Base-by-base conservation (phyloP, 2,113 vertebrate genomes). In the Chaetodon trifascialis region DNA sequence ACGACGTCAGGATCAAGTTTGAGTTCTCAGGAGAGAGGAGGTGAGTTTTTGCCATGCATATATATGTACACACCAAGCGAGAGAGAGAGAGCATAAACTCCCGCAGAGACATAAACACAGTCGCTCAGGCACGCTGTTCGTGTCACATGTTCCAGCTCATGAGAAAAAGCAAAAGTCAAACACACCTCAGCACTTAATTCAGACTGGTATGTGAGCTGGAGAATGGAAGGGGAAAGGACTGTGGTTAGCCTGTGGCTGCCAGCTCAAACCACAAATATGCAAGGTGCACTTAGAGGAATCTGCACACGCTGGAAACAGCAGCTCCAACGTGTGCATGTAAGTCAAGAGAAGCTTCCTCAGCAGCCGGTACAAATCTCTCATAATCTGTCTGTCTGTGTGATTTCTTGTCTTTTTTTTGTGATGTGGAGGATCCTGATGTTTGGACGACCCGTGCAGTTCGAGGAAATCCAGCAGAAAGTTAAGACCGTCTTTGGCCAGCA, bases 1-100 rank as follows among this genome's bases (percentile, higher is more conserved):
- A 96, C 34, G 97, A 99, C 52, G 95, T 99, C 86, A 96, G 98
- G 94, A 97, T 99, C 76, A 99, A 99, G 94, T 99, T 99, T 95
- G 98, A 99, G 86, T 96, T 97, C 89, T 96, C 96, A 0, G 98
- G 97, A 75, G 98, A 99, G 90, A 96, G 96, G 79, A 94, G 98
- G 98, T 99, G 82, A 96, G 87, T 84, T 40, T 51, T 47, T 44
- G 23, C 42, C 46, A 73, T 19, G 40, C 40, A 42, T 21, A 54
- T 7, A 44, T 14, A 62, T 55, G 25, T 16, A 23, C 40, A 8
- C n/a, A 14, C 47, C n/a, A n/a, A n/a, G n/a, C 17, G 8, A 60
- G 44, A 19, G 46, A 58, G 68, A 60, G 56, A 12, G 34, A 40
- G 15, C 34, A 69, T 65, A 70, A 73, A 83, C 52, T 23, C 51